These are phyloP conservation scores for Pteropus rufus DNA, from an alignment of 2,797 vertebrate genomes.

Conservation along the genomic window DNA sequence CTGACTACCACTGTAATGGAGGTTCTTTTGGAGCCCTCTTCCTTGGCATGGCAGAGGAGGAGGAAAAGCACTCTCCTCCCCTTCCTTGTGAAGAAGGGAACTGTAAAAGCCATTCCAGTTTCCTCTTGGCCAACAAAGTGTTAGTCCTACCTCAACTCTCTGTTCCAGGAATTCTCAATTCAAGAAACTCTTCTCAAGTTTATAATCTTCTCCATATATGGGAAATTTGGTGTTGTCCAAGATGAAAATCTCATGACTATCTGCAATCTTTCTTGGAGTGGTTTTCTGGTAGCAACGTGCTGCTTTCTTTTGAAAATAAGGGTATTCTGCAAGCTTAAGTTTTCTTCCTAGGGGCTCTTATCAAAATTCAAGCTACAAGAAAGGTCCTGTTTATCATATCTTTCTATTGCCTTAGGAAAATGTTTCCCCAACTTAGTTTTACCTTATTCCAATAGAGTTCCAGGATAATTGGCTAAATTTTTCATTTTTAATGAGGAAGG, in stretches of 20 bases:
- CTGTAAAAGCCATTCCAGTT: neutral
- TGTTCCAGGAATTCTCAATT: slow-evolving; percentile 9
- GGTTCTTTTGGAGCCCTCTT: neutral
- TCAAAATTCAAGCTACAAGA: neutral
- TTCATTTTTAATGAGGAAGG: neutral
- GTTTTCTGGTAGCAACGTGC: neutral
- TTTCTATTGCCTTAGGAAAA: neutral
- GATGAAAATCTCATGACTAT: neutral
- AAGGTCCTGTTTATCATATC: neutral
- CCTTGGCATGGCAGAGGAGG: neutral
- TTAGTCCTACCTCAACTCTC: neutral
- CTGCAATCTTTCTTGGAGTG: neutral
- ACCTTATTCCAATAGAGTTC: neutral
- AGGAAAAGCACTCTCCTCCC: neutral
- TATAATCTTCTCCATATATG: neutral
- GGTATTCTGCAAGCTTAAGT: neutral
- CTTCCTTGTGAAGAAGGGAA: neutral
- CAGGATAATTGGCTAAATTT: neutral
- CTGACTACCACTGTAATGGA: neutral
- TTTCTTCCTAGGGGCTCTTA: neutral
- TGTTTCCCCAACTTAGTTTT: neutral
- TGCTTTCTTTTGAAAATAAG: neutral
- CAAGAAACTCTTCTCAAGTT: neutral
- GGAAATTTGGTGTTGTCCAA: neutral
- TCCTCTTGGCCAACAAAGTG: neutral